Conservation (phyloP, 2,888 invertebrate genomes). For the Rhaphigaster nebulosa region DNA sequence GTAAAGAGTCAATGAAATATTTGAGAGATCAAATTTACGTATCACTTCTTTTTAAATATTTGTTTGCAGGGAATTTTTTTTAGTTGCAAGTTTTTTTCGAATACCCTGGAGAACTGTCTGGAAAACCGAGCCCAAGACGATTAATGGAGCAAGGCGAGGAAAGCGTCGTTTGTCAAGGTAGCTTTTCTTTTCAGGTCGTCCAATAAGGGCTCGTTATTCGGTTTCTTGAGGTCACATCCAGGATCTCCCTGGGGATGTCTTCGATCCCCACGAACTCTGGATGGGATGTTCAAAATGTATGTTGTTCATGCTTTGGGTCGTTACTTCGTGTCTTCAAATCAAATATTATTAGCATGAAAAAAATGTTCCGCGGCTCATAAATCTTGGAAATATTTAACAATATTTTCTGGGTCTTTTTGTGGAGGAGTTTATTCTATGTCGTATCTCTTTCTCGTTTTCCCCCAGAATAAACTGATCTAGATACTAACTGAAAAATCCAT, state of each 20-base stretch:
- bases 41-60: too few species aligned
- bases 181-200: constrained; percentile 25
- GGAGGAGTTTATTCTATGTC: too few species aligned
- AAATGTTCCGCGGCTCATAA: too few species aligned
- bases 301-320: not conserved
- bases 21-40: too few species aligned
- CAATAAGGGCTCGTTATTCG: constrained; percentile 43
- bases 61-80: not conserved
- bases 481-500: too few species aligned
- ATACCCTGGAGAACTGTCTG: not conserved
- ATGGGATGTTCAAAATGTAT: not conserved
- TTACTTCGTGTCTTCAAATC: too few species aligned
- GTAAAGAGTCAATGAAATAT: too few species aligned
- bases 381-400: too few species aligned
- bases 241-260: not conserved
- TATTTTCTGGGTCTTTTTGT: too few species aligned
- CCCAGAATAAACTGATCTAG: too few species aligned
- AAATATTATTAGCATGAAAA: too few species aligned
- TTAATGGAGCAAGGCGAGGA: constrained; percentile 7
- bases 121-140: constrained; percentile 21
- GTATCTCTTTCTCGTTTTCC: too few species aligned
- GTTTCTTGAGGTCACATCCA: constrained; percentile 21
- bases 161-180: constrained; percentile 33
- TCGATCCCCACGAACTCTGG: not conserved
- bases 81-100: not conserved